These are phyloP conservation scores for Lagorchestes hirsutus DNA, from an alignment of 2,797 vertebrate species.

Conservation along the genomic window DNA sequence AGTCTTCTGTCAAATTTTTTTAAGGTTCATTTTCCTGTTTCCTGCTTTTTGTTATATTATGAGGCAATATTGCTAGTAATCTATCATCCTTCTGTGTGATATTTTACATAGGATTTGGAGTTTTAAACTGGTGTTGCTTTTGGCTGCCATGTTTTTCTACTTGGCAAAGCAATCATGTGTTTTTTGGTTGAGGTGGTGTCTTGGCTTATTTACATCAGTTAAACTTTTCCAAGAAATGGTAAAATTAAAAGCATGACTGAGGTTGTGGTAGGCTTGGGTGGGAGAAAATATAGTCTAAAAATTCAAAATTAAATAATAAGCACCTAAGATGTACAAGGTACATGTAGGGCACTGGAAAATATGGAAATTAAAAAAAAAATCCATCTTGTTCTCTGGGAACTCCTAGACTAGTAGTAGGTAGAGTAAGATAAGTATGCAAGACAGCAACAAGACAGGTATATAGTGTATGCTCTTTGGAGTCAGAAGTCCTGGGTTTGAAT, in stretches of 20 bases:
- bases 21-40: neutral
- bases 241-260: neutral
- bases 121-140: neutral
- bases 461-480: neutral
- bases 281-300: neutral
- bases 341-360: neutral
- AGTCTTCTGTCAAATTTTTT: neutral
- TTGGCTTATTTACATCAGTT: neutral
- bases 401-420: neutral
- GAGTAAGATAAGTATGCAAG: neutral
- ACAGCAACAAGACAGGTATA: neutral
- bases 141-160: neutral
- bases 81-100: neutral
- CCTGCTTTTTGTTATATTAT: neutral
- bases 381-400: neutral
- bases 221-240: conserved; percentile 9
- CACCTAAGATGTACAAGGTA: neutral
- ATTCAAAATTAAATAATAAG: neutral
- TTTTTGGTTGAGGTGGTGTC: neutral
- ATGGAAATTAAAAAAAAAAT: neutral
- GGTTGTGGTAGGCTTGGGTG: neutral
- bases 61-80: neutral
- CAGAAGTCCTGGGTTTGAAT: neutral
- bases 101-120: neutral
- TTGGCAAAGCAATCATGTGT: neutral